These are phyloP conservation scores for Rhynchopsitta pachyrhyncha DNA, from an alignment of 2,113 vertebrate species.

Conservation along the genomic window DNA sequence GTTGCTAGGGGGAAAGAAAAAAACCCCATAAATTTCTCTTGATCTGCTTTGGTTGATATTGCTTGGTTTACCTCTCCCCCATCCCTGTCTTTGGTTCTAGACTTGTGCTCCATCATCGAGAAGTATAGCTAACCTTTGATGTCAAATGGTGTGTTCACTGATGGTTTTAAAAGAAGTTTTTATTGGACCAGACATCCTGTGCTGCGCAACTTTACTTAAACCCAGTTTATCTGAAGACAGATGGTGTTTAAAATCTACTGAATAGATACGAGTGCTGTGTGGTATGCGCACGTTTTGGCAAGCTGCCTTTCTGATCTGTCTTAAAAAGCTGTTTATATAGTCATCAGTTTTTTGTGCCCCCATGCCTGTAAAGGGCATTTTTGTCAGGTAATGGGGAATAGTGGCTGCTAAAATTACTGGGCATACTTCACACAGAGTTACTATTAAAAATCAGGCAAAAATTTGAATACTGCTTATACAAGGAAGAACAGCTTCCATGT, in stretches of 20 bases:
- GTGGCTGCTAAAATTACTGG: not conserved
- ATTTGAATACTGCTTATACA: rapidly evolving
- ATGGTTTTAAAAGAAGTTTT: not conserved
- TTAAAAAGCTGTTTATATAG: not conserved
- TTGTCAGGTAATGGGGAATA: not conserved
- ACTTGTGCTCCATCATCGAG: rapidly evolving
- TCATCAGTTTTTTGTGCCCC: not conserved
- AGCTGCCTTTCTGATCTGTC: not conserved
- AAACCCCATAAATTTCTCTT: not conserved
- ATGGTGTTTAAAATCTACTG: not conserved
- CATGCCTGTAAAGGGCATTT: not conserved
- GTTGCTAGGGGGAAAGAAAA: not conserved
- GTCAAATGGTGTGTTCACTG: not conserved
- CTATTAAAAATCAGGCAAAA: not conserved
- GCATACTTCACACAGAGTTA: not conserved
- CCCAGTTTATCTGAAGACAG: not conserved
- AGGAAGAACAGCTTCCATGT: not conserved
- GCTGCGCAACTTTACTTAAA: not conserved
- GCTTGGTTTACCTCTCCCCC: not conserved
- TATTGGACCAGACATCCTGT: not conserved
- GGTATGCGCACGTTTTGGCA: not conserved
- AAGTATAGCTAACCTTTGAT: not conserved
- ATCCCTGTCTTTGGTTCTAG: not conserved
- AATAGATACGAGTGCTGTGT: not conserved
- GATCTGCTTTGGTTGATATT: not conserved